Percentiles rank a stretch among this genome's conserved stretches.
Evolutionary conservation across 2,888 invertebrate species (phyloP).

Genomic region (Dolichopus griseipennis): DNA sequence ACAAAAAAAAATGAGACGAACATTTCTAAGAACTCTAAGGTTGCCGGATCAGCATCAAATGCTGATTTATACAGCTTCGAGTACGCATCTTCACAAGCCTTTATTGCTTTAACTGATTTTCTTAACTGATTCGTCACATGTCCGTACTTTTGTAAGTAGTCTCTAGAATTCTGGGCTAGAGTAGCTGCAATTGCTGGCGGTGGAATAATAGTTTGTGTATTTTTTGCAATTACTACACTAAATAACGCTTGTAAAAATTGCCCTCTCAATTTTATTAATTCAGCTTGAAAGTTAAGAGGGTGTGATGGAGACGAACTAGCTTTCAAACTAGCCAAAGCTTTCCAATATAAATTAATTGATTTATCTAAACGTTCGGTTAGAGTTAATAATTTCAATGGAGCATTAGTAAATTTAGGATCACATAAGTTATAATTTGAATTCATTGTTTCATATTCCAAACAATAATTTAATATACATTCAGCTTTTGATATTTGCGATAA

Average conservation of each 20-base stretch:
- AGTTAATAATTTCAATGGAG: conserved; percentile 33
- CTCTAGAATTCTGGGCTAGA: conserved; percentile 66
- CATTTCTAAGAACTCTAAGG: conserved; percentile 64
- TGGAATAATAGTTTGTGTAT: conserved; percentile 68
- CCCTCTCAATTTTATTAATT: conserved; percentile 66
- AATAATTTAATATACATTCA: conserved; percentile 55
- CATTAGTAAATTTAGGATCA: conserved; percentile 31
- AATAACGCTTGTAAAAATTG: conserved; percentile 58
- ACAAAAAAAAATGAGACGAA: conserved; percentile 31
- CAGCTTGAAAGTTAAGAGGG: conserved; percentile 56
- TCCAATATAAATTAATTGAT: conserved; percentile 55
- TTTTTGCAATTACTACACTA: conserved; percentile 41
- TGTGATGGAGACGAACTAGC: conserved; percentile 45
- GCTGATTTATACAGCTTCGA: conserved; percentile 71
- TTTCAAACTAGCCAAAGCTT: conserved; percentile 50
- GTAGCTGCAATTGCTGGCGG: conserved; percentile 86
- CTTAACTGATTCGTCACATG: conserved; percentile 70
- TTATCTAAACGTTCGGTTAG: conserved; percentile 45
- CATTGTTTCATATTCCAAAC: conserved; percentile 45
- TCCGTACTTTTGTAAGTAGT: conserved; percentile 69
- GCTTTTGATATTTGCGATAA: conserved; percentile 68
- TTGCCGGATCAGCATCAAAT: conserved; percentile 76
- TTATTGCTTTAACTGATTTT: conserved; percentile 63
- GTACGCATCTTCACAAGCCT: conserved; percentile 62
- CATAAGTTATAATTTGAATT: conserved; percentile 34